Base-by-base conservation (phyloP, 2,113 vertebrate species). In the Saguinus midas region DNA sequence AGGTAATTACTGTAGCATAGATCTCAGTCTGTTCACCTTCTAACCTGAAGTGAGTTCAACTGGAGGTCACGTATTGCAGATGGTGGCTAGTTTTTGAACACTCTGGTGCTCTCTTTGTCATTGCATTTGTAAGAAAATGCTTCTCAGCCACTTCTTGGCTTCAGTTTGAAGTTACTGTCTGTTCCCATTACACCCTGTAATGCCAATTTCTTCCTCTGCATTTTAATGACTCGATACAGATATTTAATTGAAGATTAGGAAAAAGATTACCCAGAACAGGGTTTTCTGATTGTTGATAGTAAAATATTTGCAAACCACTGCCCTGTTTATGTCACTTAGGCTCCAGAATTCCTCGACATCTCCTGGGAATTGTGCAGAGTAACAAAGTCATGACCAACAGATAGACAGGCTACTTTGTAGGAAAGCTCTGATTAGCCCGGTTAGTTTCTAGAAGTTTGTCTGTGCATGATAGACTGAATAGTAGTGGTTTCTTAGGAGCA, bases 1-100 rank as follows among this genome's bases (percentile, higher is more conserved):
- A 92, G 95, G 78, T 96, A 97, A 97, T 96, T 96, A 75, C 35
- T 68, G 86, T 14, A 87, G 35, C 66, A n/a, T 72, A 95, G 90
- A 48, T 92, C 85, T 97, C 94, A 86, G 95, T 95, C 43, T 58
- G 81, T 2, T 95, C 50, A 95, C 87, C 85, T 92, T 93, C 80
- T 96, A 78, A 94, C 81, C 95, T 92, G 10, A 68, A 89, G 80
- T 2, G 43, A 97, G 52, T 90, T 98, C 48, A 96, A 37, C 40
- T n/a, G n/a, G 89, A 93, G 96, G 78, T 45, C 20, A 5, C 0
- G 29, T 4, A 45, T 32, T 32, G 12, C 72, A 75, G 43, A 27
- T 72, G 61, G 43, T 29, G 32, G 55, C 86, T 76, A 1, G 48
- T 29, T 55, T 90, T 92, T 61, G 50, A 96, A 43, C 6, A 90